Conservation (phyloP, 1,140 invertebrate species). For the Limonius californicus region DNA sequence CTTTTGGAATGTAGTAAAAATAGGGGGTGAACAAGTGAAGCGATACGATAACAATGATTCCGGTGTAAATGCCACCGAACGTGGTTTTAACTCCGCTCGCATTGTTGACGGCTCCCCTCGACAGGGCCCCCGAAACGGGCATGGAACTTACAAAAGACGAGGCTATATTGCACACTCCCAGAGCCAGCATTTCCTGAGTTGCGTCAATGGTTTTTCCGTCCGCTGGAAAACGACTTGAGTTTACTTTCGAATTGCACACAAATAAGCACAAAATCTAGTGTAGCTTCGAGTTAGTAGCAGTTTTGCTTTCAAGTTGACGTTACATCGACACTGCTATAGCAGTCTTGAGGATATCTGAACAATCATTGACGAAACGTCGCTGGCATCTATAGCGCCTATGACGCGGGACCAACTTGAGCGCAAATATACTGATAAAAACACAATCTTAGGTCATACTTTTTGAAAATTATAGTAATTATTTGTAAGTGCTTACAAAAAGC, state of each 20-base stretch:
- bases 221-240: conserved; percentile 33
- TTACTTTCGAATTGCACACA: no score
- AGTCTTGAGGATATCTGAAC: no score
- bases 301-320: no score
- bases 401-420: no score
- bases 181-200: conserved; percentile 75
- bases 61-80: conserved; percentile 75
- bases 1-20: conserved; percentile 78
- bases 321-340: no score
- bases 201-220: conserved; percentile 56
- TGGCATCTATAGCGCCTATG: no score
- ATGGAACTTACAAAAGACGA: conserved; percentile 82
- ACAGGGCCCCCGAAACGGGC: conserved; percentile 81
- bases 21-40: conserved; percentile 78
- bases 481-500: conserved; percentile 76
- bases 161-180: conserved; percentile 76
- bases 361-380: no score
- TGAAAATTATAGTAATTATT: no score
- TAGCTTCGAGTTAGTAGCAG: not conserved
- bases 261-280: not conserved
- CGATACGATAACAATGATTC: conserved; percentile 68
- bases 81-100: conserved; percentile 80
- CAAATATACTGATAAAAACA: no score
- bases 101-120: conserved; percentile 82
- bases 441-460: no score